A percentile compares a stretch with the other conserved stretches of the same genome.
Evolutionary conservation across 2,888 invertebrate genomes (phyloP).

Genomic region (Hypercompe scribonia): DNA sequence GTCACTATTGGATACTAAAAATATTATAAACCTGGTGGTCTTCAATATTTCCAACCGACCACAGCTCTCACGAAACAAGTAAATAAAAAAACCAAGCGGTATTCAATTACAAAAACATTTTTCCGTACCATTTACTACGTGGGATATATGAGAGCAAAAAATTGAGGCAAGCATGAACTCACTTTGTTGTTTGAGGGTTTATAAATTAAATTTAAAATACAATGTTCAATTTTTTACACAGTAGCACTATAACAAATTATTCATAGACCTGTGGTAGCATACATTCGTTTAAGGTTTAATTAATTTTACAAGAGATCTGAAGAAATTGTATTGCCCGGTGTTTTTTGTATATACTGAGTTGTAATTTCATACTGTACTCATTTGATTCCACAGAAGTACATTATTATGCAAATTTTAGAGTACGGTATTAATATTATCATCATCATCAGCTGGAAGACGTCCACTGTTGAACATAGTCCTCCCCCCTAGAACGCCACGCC

Average conservation of each 20-base stretch:
- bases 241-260: background rate
- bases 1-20: slow-evolving; percentile 1
- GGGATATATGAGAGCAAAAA: slow-evolving; percentile 49
- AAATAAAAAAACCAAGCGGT: slow-evolving; percentile 35
- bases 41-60: slow-evolving; percentile 15
- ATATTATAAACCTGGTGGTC: slow-evolving; percentile 7
- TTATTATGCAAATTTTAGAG: too few relatives aligned
- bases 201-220: background rate
- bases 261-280: background rate
- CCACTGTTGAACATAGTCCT: too few relatives aligned
- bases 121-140: slow-evolving; percentile 50
- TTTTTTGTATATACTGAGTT: background rate
- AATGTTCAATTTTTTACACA: background rate
- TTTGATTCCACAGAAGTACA: too few relatives aligned
- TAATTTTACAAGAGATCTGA: background rate
- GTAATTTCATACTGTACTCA: too few relatives aligned
- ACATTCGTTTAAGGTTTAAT: background rate
- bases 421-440: too few relatives aligned
- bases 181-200: slow-evolving; percentile 10
- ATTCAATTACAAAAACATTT: slow-evolving; percentile 55
- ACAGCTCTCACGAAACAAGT: slow-evolving; percentile 14
- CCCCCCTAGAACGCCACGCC: too few relatives aligned
- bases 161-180: slow-evolving; percentile 40
- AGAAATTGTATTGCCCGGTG: background rate
- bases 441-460: too few relatives aligned